A percentile compares a stretch with the other conserved stretches of the same genome.
These are phyloP conservation scores for Pachypanchax playfairii DNA, from an alignment of 2,113 vertebrate species.

Conservation along the genomic window DNA sequence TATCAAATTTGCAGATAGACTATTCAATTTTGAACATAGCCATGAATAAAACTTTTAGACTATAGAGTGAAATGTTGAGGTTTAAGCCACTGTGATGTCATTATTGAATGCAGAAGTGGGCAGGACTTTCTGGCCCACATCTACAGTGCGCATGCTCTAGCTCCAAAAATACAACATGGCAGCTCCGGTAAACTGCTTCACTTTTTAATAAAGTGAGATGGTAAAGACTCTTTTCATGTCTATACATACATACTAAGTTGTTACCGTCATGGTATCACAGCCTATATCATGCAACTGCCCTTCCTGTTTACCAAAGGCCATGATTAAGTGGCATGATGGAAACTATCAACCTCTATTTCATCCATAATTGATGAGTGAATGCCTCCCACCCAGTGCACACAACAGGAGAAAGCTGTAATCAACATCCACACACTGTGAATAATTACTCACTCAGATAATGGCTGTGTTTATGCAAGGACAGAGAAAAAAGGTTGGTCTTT, in stretches of 20 bases:
- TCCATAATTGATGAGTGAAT: constrained; percentile 75
- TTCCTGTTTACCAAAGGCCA: constrained; percentile 50
- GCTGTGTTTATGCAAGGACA: constrained; percentile 60
- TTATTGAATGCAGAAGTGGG: too few relatives aligned
- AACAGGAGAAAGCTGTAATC: constrained; percentile 72
- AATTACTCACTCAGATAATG: constrained; percentile 71
- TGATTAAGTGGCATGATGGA: constrained; percentile 67
- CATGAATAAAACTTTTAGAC: too few relatives aligned
- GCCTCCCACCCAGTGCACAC: constrained; percentile 60
- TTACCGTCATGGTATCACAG: constrained; percentile 38
- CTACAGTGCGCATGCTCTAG: too few relatives aligned
- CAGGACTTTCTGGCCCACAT: too few relatives aligned
- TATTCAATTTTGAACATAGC: too few relatives aligned
- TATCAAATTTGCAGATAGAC: too few relatives aligned
- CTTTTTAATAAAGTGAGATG: too few relatives aligned
- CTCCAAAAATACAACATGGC: too few relatives aligned
- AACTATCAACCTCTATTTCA: constrained; percentile 68
- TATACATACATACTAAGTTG: constrained; percentile 20
- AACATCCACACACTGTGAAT: constrained; percentile 70
- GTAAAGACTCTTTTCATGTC: too few relatives aligned
- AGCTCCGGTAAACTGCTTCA: too few relatives aligned
- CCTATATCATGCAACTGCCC: constrained; percentile 18
- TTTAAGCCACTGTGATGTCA: too few relatives aligned
- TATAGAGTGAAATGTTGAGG: too few relatives aligned
- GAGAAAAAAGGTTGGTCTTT: constrained; percentile 33